phyloP scores from a whole-genome alignment of 2,888 invertebrate species.

The Yponomeuta cagnagella region DNA sequence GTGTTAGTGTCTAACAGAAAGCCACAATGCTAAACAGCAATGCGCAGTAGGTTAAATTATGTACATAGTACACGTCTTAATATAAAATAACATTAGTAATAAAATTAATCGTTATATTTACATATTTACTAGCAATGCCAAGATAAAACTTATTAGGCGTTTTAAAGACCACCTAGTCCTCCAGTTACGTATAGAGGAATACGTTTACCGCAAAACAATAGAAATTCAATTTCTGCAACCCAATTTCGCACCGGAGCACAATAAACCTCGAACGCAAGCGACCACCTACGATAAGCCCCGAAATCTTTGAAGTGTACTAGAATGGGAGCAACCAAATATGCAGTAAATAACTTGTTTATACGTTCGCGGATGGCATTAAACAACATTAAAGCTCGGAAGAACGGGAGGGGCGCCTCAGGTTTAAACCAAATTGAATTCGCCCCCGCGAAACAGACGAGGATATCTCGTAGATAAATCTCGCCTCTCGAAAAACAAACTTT shows the following conservation, averaged over 20 bases:
- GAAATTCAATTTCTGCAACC: not conserved
- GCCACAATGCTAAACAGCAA: no score
- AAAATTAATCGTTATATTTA: no score
- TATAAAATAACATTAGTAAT: no score
- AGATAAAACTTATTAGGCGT: no score
- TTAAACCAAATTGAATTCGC: conserved; percentile 72
- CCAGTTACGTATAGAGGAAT: no score
- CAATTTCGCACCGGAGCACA: not conserved
- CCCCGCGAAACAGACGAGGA: conserved; percentile 59
- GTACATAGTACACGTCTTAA: no score
- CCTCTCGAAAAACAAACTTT: conserved; percentile 65
- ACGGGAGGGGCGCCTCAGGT: conserved; percentile 63
- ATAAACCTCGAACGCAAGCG: not conserved
- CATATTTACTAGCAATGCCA: no score
- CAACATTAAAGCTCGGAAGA: conserved; percentile 49
- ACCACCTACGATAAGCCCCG: not conserved
- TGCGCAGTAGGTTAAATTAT: no score
- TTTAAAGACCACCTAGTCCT: no score
- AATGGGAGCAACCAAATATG: conserved; percentile 21
- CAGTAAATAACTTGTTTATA: conserved; percentile 49
- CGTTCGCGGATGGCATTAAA: conserved; percentile 43
- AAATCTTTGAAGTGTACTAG: not conserved
- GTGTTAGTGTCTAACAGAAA: no score
- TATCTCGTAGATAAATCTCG: conserved; percentile 71
- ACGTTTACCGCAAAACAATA: no score